These are phyloP conservation scores for Phoxinus dragarum DNA, from an alignment of 2,797 vertebrate genomes.

Conservation along the genomic window DNA sequence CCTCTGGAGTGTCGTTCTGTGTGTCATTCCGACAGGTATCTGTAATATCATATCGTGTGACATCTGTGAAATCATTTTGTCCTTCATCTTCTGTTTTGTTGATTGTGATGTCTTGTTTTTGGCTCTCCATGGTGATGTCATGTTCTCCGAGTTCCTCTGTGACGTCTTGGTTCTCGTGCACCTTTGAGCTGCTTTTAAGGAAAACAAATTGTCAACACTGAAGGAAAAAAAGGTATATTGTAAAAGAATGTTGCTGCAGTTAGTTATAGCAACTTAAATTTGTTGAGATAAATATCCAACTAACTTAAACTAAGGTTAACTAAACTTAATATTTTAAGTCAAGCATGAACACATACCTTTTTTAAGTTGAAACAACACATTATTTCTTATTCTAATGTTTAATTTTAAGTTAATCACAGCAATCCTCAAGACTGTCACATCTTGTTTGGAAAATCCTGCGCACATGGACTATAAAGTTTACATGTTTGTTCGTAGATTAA, in stretches of 20 bases:
- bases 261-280: too few relatives aligned
- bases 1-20: not conserved
- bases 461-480: not conserved
- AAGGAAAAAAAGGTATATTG: not conserved
- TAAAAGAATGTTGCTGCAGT: too few relatives aligned
- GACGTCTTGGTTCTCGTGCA: not conserved
- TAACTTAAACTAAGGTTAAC: too few relatives aligned
- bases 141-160: not conserved
- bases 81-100: not conserved
- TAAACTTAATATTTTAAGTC: too few relatives aligned
- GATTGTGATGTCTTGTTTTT: constrained; percentile 13
- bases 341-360: too few relatives aligned
- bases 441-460: not conserved
- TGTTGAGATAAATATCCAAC: too few relatives aligned
- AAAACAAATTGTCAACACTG: constrained; percentile 19
- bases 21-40: not conserved
- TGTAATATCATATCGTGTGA: not conserved
- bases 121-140: constrained; percentile 9
- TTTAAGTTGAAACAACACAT: too few relatives aligned
- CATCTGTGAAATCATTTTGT: not conserved
- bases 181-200: constrained; percentile 12
- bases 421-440: not conserved
- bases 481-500: constrained; percentile 28
- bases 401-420: too few relatives aligned
- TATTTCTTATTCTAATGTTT: too few relatives aligned